Evolutionary conservation across 2,797 vertebrate genomes (phyloP), one percentile per base, ranked within the genome.

Genomic region (Syncerus caffer): DNA sequence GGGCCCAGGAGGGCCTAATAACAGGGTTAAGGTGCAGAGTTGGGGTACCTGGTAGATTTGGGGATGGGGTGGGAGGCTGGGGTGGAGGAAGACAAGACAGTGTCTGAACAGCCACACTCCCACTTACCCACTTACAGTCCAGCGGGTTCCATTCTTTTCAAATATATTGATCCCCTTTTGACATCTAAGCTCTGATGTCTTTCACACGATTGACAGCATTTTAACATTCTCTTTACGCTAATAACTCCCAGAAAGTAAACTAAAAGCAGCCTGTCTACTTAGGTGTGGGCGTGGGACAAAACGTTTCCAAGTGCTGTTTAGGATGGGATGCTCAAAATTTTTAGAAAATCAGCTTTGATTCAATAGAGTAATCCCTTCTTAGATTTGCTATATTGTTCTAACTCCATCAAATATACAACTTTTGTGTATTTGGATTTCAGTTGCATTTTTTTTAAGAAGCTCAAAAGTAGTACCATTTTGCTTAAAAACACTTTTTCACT

Each of bases 221-320:
- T 86, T 97, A 55, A 84, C 13, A 83, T 91, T 76, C 15, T 74
- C 29, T 58, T 93, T n/a, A 53, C 62, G n/a, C 76, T 90, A 93
- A 88, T 84, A 85, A 92, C 34, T 98, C 92, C 67, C 90, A 97
- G 78, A 90, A 90, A 93, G 67, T 85, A 76, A 95, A 93, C 95
- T 87, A 90, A 95, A 95, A 96, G 25, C 92, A 97, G 85, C 15
- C 64, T 34, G 13, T 85, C 92, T 80, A 7, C 51, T 90, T 90
- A 92, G 31, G 62, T 96, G 53, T 29, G 74, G 12, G 29, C 14
- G 0, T 62, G 47, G 47, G 78, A 74, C 60, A 96, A 90, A 95
- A 78, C 34, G 3, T 90, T 96, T 71, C 85, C 62, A 93, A 34
- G 76, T 62, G 67, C 50, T 19, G 16, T 55, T 87, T 50, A 90